Conservation (phyloP, 2,888 invertebrate genomes). For the Panopea generosa region DNA sequence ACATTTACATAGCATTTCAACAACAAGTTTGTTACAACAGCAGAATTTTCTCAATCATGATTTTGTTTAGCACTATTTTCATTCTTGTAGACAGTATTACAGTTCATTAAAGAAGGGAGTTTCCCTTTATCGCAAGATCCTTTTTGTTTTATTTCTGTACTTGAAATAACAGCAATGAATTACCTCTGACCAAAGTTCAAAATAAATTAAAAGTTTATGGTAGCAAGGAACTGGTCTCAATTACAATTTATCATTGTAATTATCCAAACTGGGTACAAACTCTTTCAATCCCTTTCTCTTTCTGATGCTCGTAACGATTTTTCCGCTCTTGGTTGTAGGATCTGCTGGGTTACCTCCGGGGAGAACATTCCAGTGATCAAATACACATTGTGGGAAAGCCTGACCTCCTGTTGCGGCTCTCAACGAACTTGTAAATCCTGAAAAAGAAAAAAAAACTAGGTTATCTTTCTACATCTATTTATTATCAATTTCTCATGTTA, state of each 20-base stretch:
- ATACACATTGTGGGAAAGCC: slow-evolving; percentile 99
- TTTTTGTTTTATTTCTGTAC: too few species aligned
- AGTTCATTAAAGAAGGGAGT: too few species aligned
- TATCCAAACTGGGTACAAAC: slow-evolving; percentile 96
- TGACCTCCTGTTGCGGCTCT: slow-evolving; percentile 98
- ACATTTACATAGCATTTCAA: too few species aligned
- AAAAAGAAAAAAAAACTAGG: slow-evolving; percentile 35
- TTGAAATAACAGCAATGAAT: too few species aligned
- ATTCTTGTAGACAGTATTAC: too few species aligned
- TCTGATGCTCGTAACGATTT: slow-evolving; percentile 92
- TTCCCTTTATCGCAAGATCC: too few species aligned
- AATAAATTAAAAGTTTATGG: background rate
- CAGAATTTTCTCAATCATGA: too few species aligned
- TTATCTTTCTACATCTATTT: background rate
- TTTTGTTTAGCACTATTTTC: too few species aligned
- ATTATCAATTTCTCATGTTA: background rate
- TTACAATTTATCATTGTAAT: slow-evolving; percentile 99
- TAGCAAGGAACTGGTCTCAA: background rate
- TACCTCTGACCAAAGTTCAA: background rate
- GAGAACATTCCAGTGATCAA: slow-evolving; percentile 99
- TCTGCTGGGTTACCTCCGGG: slow-evolving; percentile 98
- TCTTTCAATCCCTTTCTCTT: slow-evolving; percentile 99
- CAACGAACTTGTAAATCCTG: slow-evolving; percentile 97
- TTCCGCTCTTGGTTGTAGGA: slow-evolving; percentile 84
- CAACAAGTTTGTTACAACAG: too few species aligned